phyloP scores from a whole-genome alignment of 2,888 invertebrate species.

The Dinocampus coccinellae region DNA sequence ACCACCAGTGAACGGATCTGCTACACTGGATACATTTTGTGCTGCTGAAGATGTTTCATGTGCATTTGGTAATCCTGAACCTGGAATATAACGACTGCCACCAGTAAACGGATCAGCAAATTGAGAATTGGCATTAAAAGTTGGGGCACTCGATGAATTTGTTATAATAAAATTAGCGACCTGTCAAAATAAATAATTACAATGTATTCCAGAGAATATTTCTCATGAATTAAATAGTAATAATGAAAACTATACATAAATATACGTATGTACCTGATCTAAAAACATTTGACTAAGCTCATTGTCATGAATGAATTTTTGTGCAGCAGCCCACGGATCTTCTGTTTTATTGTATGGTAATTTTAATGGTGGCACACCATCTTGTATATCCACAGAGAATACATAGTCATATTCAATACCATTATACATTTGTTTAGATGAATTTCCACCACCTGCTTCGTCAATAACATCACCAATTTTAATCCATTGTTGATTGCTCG shows the following conservation, averaged over 20 bases:
- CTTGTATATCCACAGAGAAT: conserved; percentile 95
- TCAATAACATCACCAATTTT: conserved; percentile 93
- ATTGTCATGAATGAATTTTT: conserved; percentile 89
- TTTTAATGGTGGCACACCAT: conserved; percentile 88
- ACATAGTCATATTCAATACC: conserved; percentile 96
- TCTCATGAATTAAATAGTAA: not conserved
- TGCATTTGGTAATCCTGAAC: conserved; percentile 58
- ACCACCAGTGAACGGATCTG: conserved; percentile 76
- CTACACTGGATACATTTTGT: not conserved
- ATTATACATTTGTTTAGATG: conserved; percentile 84
- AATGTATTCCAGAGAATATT: conserved; percentile 6
- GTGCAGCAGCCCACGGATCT: conserved; percentile 93
- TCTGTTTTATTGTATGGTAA: conserved; percentile 91
- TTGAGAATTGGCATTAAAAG: conserved; percentile 52
- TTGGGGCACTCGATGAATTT: conserved; percentile 73
- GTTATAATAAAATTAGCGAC: conserved; percentile 93
- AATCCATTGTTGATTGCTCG: conserved; percentile 78
- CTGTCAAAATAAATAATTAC: conserved; percentile 60
- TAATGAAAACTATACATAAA: not conserved
- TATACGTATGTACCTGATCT: conserved; percentile 75
- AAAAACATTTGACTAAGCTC: conserved; percentile 87
- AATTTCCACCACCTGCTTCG: conserved; percentile 75
- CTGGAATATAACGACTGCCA: conserved; percentile 78
- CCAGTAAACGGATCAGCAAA: conserved; percentile 79
- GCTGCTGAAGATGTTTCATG: not conserved